Conservation (phyloP, 2,797 vertebrate genomes). For the Parauchenoglanis ngamensis region DNA sequence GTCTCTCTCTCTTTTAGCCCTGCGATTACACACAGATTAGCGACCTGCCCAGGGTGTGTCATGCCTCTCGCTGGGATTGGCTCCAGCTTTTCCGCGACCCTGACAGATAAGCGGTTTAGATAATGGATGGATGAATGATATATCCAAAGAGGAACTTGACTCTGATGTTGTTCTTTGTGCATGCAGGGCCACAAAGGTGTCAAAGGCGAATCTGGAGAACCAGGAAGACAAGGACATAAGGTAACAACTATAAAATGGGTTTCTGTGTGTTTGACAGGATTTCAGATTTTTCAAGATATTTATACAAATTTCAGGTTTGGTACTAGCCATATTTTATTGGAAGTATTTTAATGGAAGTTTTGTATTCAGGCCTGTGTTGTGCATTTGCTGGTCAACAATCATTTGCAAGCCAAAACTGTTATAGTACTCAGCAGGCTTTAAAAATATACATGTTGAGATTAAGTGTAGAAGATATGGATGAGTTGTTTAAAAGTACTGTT, state of each 20-base stretch:
- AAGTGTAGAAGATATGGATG: background rate
- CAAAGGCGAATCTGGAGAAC: conserved; percentile 93
- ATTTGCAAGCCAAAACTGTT: background rate
- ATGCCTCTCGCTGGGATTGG: no score
- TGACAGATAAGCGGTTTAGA: no score
- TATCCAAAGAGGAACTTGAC: background rate
- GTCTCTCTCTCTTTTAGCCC: no score
- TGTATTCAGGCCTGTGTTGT: background rate
- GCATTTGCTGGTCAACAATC: background rate
- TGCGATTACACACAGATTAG: no score
- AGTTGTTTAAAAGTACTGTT: background rate
- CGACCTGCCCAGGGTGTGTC: no score
- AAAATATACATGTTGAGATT: background rate
- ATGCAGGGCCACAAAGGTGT: conserved; percentile 90
- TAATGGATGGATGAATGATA: no score
- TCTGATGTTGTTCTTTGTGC: conserved; percentile 17
- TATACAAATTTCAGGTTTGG: background rate
- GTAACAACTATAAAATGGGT: conserved; percentile 66
- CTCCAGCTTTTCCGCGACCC: no score
- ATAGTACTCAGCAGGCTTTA: background rate
- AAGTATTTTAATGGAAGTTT: no score
- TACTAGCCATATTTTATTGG: no score
- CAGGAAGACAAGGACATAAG: conserved; percentile 97
- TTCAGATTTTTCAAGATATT: background rate
- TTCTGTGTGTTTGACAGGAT: background rate